Evolutionary conservation across 2,797 vertebrate species (phyloP).

Genomic region (Uromys caudimaculatus): DNA sequence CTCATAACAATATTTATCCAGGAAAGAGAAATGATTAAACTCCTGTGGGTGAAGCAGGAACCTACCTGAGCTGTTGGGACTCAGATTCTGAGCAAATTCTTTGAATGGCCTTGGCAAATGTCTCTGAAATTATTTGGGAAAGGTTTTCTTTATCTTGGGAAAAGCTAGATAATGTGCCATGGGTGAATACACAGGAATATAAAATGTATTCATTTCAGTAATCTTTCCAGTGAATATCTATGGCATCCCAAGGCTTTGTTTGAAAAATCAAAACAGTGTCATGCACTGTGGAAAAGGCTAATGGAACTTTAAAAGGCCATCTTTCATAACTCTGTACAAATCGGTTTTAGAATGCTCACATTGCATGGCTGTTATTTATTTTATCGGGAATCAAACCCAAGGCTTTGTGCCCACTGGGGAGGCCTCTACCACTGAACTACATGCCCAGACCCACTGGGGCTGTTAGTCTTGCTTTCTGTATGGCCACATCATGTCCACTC

Average conservation of each 20-base stretch:
- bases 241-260: neutral
- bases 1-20: constrained; percentile 61
- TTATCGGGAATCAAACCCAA: neutral
- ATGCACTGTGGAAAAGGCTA: neutral
- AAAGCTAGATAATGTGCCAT: neutral
- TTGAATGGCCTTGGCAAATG: constrained; percentile 8
- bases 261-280: neutral
- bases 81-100: constrained; percentile 48
- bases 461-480: constrained; percentile 29
- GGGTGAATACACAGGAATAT: neutral
- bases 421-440: neutral
- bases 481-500: neutral
- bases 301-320: neutral
- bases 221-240: neutral
- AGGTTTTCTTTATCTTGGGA: constrained; percentile 40
- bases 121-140: constrained; percentile 48
- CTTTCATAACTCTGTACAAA: neutral
- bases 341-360: neutral
- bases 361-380: neutral
- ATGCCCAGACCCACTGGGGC: neutral
- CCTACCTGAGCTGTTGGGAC: neutral
- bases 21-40: constrained; percentile 28
- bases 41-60: constrained; percentile 33
- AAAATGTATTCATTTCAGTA: constrained; percentile 53
- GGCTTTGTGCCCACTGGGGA: too few relatives aligned